phyloP scores from a whole-genome alignment of 2,113 vertebrate genomes.

The Junco hyemalis region DNA sequence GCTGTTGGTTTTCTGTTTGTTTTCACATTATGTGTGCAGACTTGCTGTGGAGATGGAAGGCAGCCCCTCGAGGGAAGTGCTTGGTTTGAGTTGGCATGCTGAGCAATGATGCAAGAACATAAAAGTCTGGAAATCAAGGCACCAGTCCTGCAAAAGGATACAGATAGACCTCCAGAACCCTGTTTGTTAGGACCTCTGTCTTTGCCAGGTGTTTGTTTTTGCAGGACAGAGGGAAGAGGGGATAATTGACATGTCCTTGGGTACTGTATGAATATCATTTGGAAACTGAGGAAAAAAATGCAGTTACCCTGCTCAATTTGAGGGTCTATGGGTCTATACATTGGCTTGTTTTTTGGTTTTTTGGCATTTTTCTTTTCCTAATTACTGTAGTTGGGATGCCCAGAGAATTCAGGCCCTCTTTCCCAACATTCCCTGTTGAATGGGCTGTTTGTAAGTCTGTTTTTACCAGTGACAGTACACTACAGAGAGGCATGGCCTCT shows the following conservation, averaged over 20 bases:
- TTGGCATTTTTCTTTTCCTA: slow-evolving; percentile 25
- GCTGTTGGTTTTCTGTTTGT: slow-evolving; percentile 55
- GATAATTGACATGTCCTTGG: neutral
- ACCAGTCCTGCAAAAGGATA: neutral
- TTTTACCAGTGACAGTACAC: slow-evolving; percentile 69
- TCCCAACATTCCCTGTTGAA: slow-evolving; percentile 9
- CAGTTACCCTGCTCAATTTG: slow-evolving; percentile 41
- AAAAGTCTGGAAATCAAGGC: slow-evolving; percentile 1
- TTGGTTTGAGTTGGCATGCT: slow-evolving; percentile 35
- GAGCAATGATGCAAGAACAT: neutral
- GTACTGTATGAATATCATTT: slow-evolving; percentile 1
- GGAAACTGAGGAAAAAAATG: neutral
- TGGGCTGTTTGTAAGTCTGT: slow-evolving; percentile 64
- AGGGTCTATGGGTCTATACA: slow-evolving; percentile 16
- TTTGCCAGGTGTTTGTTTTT: slow-evolving; percentile 3
- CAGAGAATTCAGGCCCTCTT: slow-evolving; percentile 32
- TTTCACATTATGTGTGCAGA: slow-evolving; percentile 45
- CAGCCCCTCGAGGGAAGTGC: slow-evolving; percentile 22
- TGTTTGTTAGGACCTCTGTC: neutral
- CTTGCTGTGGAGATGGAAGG: slow-evolving; percentile 52
- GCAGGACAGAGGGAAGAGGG: slow-evolving; percentile 17
- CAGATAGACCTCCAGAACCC: neutral
- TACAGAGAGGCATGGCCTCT: slow-evolving; percentile 61
- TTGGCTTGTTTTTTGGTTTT: slow-evolving; percentile 34
- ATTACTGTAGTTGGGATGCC: slow-evolving; percentile 23